phyloP scores from a whole-genome alignment of 2,113 vertebrate species.

The Chiloscyllium plagiosum region DNA sequence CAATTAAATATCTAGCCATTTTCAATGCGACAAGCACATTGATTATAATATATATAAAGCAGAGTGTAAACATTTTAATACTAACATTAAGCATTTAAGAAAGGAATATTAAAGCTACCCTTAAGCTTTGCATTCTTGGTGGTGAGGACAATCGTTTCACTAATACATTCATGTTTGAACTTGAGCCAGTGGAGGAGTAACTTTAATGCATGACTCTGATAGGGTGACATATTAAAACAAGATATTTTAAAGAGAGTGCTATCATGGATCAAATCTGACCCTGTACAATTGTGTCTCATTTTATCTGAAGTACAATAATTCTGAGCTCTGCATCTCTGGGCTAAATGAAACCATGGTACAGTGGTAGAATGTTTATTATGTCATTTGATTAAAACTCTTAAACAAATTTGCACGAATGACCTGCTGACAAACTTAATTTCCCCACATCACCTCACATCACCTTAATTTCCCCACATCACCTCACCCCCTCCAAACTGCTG shows the following conservation, averaged over 20 bases:
- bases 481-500: neutral
- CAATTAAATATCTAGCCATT: neutral
- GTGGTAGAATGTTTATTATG: neutral
- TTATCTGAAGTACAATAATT: neutral
- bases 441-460: no score
- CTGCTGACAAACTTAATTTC: neutral
- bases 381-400: neutral
- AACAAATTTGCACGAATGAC: neutral
- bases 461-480: no score
- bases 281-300: neutral
- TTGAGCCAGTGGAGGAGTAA: neutral
- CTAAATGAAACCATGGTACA: neutral
- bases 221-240: neutral
- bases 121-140: neutral
- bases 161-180: neutral
- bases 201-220: neutral
- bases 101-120: neutral
- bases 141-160: neutral
- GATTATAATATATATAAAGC: neutral
- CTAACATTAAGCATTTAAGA: neutral
- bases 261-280: neutral
- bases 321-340: neutral
- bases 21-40: no score
- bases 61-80: neutral
- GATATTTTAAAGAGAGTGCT: neutral